A percentile compares a stretch with the other conserved stretches of the same genome.
Conservation (phyloP, 2,797 vertebrate genomes). For the Triplophysa yarkandensis region DNA sequence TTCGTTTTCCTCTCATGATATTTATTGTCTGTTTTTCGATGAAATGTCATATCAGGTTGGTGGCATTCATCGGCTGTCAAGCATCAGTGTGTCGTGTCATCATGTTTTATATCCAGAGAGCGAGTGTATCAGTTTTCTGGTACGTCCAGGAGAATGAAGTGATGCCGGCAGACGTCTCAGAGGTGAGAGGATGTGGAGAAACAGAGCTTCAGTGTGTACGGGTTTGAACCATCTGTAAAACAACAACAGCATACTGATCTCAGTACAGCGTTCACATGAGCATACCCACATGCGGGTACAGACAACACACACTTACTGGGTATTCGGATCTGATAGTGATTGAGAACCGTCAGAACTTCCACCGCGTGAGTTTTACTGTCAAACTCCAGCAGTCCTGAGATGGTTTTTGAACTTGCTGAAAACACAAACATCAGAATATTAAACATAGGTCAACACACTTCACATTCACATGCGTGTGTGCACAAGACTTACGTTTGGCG, state of each 20-base stretch:
- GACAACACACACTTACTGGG: conserved; percentile 81
- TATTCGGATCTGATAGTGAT: conserved; percentile 98
- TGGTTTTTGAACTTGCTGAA: conserved; percentile 92
- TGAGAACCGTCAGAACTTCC: conserved; percentile 96
- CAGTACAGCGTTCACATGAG: neutral
- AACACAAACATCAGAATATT: conserved; percentile 44
- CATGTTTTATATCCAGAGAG: conserved; percentile 32
- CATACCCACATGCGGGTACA: neutral
- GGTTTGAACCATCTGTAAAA: conserved; percentile 82
- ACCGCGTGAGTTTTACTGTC: conserved; percentile 95
- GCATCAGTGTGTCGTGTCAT: conserved; percentile 44
- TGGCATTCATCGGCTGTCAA: conserved; percentile 3
- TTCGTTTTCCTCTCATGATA: neutral
- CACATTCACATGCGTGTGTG: no score
- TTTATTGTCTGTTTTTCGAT: neutral
- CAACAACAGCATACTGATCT: conserved; percentile 27
- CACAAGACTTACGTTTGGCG: conserved; percentile 89
- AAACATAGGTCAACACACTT: neutral
- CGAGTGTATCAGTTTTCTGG: conserved; percentile 30
- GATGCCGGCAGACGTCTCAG: conserved; percentile 67
- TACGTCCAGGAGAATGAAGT: conserved; percentile 27
- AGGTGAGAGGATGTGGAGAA: conserved; percentile 90
- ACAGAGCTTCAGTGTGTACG: conserved; percentile 95
- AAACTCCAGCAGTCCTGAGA: conserved; percentile 94
- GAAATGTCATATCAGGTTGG: neutral